Evolutionary conservation across 64 coral and sea anemone genomes (phyloP).

Genomic region (Stylophora pistillata): DNA sequence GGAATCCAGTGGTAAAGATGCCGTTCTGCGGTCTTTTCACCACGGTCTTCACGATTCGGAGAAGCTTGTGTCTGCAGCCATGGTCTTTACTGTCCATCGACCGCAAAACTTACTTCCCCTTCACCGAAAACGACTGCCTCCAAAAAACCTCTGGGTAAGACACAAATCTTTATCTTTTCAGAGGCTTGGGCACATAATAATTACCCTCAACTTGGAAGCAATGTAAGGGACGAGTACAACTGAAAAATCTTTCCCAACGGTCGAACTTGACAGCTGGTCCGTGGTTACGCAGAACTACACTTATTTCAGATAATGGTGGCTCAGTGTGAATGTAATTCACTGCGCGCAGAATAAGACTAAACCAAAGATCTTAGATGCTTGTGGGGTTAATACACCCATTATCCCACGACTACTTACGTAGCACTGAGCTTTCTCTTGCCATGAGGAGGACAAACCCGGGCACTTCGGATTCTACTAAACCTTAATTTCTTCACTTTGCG

Average conservation of each 20-base stretch:
- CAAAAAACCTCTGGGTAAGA: not conserved
- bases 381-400: not conserved
- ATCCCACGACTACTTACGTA: too few species aligned
- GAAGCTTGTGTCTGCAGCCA: slow-evolving; percentile 67
- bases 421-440: too few species aligned
- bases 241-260: slow-evolving; percentile 44
- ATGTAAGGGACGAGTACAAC: slow-evolving; percentile 74
- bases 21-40: slow-evolving; percentile 46
- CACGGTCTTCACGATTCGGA: slow-evolving; percentile 65
- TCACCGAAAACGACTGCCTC: slow-evolving; percentile 53
- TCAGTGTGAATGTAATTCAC: slow-evolving; percentile 11
- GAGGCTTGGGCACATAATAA: slow-evolving; percentile 42
- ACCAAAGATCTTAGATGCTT: slow-evolving; percentile 50
- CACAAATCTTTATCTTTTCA: not conserved
- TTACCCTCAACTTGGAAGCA: slow-evolving; percentile 13
- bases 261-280: slow-evolving; percentile 81
- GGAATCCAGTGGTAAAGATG: slow-evolving; percentile 29
- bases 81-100: slow-evolving; percentile 62
- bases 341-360: slow-evolving; percentile 53
- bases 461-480: too few species aligned
- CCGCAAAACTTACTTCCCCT: slow-evolving; percentile 47
- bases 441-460: too few species aligned
- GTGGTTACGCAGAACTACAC: slow-evolving; percentile 40
- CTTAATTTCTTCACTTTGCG: too few species aligned
- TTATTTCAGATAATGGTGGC: not conserved